Percentiles rank a stretch among this genome's conserved stretches.
These are phyloP conservation scores for Celastrina argiolus DNA, from an alignment of 2,888 invertebrate genomes.

Conservation along the genomic window DNA sequence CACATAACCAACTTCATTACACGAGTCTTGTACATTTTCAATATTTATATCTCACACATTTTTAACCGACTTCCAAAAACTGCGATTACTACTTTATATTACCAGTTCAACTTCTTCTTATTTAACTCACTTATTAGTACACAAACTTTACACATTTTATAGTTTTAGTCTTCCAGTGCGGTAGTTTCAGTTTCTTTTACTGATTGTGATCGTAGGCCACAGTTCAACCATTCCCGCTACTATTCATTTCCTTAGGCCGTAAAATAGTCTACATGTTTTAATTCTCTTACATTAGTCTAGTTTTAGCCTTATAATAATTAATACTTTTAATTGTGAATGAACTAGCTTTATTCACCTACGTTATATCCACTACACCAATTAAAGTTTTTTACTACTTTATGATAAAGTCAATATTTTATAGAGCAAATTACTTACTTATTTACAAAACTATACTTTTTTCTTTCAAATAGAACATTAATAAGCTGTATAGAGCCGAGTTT, in stretches of 20 bases:
- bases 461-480: neutral
- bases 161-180: neutral
- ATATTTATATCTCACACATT: neutral
- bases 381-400: neutral
- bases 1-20: conserved; percentile 46
- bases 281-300: too few relatives aligned
- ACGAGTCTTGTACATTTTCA: conserved; percentile 13
- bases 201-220: neutral
- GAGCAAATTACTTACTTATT: neutral
- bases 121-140: neutral
- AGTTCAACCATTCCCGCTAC: too few relatives aligned
- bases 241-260: too few relatives aligned
- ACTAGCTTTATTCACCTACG: too few relatives aligned
- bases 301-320: too few relatives aligned
- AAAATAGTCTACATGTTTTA: too few relatives aligned
- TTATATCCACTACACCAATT: neutral
- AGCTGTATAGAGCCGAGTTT: conserved; percentile 17
- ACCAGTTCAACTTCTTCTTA: neutral
- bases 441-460: neutral
- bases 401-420: neutral
- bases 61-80: too few relatives aligned
- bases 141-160: neutral
- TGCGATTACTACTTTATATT: neutral
- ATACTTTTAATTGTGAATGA: too few relatives aligned
- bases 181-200: neutral